Evolutionary conservation across 2,113 vertebrate genomes (phyloP), one percentile per base, ranked within the genome.

Genomic region (Anhinga anhinga): DNA sequence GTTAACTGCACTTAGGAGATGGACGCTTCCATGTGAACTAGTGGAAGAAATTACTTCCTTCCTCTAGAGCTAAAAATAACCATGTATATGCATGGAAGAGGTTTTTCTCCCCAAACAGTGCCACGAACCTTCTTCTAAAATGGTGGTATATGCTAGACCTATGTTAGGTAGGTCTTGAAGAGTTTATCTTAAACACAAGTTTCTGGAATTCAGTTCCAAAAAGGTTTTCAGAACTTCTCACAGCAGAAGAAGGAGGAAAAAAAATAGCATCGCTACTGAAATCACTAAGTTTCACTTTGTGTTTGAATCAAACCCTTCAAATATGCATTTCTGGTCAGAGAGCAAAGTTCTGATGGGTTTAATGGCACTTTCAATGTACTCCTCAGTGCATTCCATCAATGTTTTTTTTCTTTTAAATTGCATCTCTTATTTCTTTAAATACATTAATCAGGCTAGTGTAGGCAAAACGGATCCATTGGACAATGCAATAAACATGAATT

Each of bases 401-500:
- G 96, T 91, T 96, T 97, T 91, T 89, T 95, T 97, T 96, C 97
- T 97, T 95, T 50, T 88, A 98, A 98, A 98, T 98, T 98, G 98
- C 98, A 98, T 98, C 98, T 98, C 98, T 98, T 98, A 98, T 98
- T 98, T 98, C 98, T 98, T 98, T 98, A 98, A 98, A 98, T 98
- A 98, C 98, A 98, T 98, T 98, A 98, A 98, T 98, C 98, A 98
- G 97, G 95, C 97, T 97, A 97, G 98, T 98, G 98, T 98, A 98
- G 98, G 98, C 98, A 98, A 98, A 98, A 98, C 98, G 97, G 98
- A 98, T 98, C 98, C 98, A 98, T 98, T 90, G 98, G 98, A 98
- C 98, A 99, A 99, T 99, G 98, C 98, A 99, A 99, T 99, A 99
- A 99, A 99, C 99, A 99, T 99, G 98, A 99, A 99, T 99, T 99